These are phyloP conservation scores for Drosophila kokeensis DNA, from an alignment of 2,888 invertebrate genomes.

Conservation along the genomic window DNA sequence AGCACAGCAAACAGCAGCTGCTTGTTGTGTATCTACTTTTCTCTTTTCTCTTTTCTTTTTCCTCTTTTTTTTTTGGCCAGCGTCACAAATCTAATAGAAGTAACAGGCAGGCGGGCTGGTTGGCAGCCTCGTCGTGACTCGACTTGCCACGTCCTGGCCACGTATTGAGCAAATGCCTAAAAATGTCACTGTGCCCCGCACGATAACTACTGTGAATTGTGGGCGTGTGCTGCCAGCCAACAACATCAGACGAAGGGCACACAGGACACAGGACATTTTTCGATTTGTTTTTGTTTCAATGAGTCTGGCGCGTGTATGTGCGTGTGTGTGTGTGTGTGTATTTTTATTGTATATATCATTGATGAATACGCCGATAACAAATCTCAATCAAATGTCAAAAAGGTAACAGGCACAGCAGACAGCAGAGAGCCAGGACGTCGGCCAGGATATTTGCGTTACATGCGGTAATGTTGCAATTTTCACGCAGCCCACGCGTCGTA, in stretches of 20 bases:
- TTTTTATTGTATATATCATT: conserved; percentile 83
- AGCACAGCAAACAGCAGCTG: conserved; percentile 69
- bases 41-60: conserved; percentile 1
- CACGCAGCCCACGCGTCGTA: conserved; percentile 74
- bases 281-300: conserved; percentile 34
- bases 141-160: conserved; percentile 25
- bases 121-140: conserved; percentile 6
- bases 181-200: conserved; percentile 74
- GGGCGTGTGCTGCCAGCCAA: conserved; percentile 25
- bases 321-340: conserved; percentile 44
- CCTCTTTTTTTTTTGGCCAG: conserved; percentile 16
- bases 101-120: conserved; percentile 49
- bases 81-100: conserved; percentile 68
- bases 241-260: conserved; percentile 3
- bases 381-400: conserved; percentile 85
- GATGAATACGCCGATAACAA: conserved; percentile 84
- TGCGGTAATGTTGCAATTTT: conserved; percentile 84
- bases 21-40: conserved; percentile 42
- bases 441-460: conserved; percentile 48
- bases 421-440: conserved; percentile 30
- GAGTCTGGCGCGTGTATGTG: conserved; percentile 29
- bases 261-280: conserved; percentile 4
- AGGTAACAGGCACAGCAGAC: conserved; percentile 81
- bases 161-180: conserved; percentile 67
- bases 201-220: conserved; percentile 69